Conservation (phyloP, 2,888 invertebrate genomes). For the Cremastinae sp. region DNA sequence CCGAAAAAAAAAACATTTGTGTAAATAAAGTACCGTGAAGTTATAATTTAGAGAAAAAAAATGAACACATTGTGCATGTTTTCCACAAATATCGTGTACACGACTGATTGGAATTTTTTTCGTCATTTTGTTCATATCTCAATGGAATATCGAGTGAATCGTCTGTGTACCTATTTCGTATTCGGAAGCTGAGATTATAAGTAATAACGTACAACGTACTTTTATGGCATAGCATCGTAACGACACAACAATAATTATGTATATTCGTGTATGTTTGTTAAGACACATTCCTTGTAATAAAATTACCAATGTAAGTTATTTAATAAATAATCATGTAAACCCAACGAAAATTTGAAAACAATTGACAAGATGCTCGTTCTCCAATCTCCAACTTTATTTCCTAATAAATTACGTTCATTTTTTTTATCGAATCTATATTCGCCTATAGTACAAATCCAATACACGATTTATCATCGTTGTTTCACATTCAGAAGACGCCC, state of each 20-base stretch:
- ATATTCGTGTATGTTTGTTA: slow-evolving; percentile 68
- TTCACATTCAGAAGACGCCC: slow-evolving; percentile 26
- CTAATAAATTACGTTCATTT: slow-evolving; percentile 76
- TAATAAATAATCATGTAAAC: slow-evolving; percentile 70
- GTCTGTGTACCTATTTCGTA: slow-evolving; percentile 34
- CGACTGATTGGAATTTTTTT: slow-evolving; percentile 30
- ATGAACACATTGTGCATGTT: slow-evolving; percentile 12
- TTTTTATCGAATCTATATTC: slow-evolving; percentile 66
- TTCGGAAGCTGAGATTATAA: slow-evolving; percentile 9
- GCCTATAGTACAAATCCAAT: slow-evolving; percentile 74
- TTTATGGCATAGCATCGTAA: slow-evolving; percentile 62
- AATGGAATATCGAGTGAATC: slow-evolving; percentile 36
- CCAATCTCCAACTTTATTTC: slow-evolving; percentile 72
- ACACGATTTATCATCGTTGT: slow-evolving; percentile 63
- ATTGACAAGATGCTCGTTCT: slow-evolving; percentile 32
- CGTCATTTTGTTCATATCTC: slow-evolving; percentile 23
- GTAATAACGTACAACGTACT: slow-evolving; percentile 38
- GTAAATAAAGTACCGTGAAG: slow-evolving; percentile 51
- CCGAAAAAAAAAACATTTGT: slow-evolving; percentile 31
- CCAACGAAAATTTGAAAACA: slow-evolving; percentile 35
- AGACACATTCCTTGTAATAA: slow-evolving; percentile 73
- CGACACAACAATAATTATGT: slow-evolving; percentile 70
- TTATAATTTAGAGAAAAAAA: slow-evolving; percentile 26
- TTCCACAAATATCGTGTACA: slow-evolving; percentile 14
- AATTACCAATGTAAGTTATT: slow-evolving; percentile 69